phyloP scores from a whole-genome alignment of 1,140 invertebrate species.

The Bombus soroeensis region DNA sequence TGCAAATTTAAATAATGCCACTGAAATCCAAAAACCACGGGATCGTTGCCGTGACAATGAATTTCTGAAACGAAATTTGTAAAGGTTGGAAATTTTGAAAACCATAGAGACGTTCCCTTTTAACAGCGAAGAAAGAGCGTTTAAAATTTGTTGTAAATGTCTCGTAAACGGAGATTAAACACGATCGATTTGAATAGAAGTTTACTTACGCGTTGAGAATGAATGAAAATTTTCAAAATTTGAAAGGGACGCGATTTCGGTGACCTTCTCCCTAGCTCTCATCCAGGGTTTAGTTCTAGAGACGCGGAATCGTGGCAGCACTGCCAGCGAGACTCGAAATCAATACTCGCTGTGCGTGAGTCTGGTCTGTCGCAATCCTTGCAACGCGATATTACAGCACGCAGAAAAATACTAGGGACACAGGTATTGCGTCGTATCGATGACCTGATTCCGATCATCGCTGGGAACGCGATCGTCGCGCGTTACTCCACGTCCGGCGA shows the following conservation, averaged over 20 bases:
- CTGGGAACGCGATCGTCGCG: constrained; percentile 19
- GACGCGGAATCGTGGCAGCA: constrained; percentile 78
- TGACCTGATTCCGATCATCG: constrained; percentile 55
- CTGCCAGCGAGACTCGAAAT: constrained; percentile 76
- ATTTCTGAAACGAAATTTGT: no score
- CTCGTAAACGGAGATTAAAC: no score
- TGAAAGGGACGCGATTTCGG: neutral
- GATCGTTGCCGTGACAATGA: no score
- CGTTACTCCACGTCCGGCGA: neutral
- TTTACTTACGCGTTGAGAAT: neutral
- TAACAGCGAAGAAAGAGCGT: no score
- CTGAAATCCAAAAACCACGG: rapidly evolving
- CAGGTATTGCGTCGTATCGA: constrained; percentile 53
- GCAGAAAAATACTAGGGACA: constrained; percentile 56
- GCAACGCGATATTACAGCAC: constrained; percentile 72
- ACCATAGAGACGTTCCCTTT: no score
- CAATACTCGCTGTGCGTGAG: constrained; percentile 80
- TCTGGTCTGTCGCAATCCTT: constrained; percentile 75
- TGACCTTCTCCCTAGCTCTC: constrained; percentile 33
- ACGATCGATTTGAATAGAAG: no score
- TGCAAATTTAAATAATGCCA: no score
- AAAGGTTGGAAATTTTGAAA: no score
- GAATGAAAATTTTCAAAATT: neutral
- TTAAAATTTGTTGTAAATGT: no score
- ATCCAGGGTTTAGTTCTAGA: constrained; percentile 76